phyloP scores from a whole-genome alignment of 2,113 vertebrate genomes.

The Ivindomyrus marchei region DNA sequence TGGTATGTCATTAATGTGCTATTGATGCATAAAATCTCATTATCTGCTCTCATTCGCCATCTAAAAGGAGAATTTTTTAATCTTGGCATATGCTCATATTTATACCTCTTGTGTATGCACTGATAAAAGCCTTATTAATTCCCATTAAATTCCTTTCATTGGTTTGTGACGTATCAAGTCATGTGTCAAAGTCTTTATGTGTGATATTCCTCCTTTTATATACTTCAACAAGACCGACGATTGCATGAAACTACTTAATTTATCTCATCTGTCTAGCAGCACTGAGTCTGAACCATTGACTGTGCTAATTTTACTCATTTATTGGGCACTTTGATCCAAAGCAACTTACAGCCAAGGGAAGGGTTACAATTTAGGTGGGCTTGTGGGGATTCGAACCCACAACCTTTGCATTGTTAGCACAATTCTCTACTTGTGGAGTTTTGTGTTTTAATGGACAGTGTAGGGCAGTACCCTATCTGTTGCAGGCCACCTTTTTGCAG shows the following conservation, averaged over 20 bases:
- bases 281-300: background rate
- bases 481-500: no score
- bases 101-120: background rate
- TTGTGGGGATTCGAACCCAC: background rate
- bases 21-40: background rate
- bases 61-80: background rate
- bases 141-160: background rate
- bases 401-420: background rate
- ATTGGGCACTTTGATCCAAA: background rate
- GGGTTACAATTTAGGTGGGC: background rate
- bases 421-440: background rate
- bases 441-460: background rate
- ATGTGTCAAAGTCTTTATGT: background rate
- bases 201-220: background rate
- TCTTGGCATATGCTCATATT: background rate
- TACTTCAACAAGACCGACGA: background rate
- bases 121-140: background rate
- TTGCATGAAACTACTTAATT: background rate
- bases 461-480: no score
- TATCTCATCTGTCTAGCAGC: background rate
- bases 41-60: background rate
- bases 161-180: background rate
- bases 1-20: background rate
- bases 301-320: background rate
- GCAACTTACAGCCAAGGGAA: background rate